Evolutionary conservation across 1,140 invertebrate species (phyloP).

Genomic region (Calliopsis andreniformis): DNA sequence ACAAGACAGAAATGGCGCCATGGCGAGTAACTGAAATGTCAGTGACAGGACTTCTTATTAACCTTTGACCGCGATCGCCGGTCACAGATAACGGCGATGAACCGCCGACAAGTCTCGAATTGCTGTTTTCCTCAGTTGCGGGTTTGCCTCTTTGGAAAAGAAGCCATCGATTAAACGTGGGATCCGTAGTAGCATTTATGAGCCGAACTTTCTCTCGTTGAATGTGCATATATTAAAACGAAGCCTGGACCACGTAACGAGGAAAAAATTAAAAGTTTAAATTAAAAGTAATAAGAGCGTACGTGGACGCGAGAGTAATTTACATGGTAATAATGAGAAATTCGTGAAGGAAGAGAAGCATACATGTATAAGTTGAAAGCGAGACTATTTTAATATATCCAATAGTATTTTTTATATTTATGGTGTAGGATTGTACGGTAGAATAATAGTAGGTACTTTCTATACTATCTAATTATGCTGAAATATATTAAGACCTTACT

Average conservation of each 20-base stretch:
- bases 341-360: background rate
- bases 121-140: background rate
- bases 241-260: background rate
- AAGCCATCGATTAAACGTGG: background rate
- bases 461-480: too few species aligned
- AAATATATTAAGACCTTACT: too few species aligned
- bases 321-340: background rate
- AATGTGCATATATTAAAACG: constrained; percentile 5
- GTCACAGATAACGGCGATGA: background rate
- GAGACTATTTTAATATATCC: background rate
- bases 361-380: background rate
- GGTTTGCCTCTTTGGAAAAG: background rate
- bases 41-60: constrained; percentile 25
- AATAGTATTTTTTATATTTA: too few species aligned
- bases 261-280: constrained; percentile 14
- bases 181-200: background rate
- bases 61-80: constrained; percentile 5
- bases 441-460: too few species aligned
- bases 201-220: constrained; percentile 15
- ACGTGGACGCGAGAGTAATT: background rate
- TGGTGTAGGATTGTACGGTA: too few species aligned
- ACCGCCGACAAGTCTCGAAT: background rate
- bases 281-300: constrained; percentile 8
- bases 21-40: constrained; percentile 19
- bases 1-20: background rate